These are phyloP conservation scores for Agrenia bidenticulata DNA, from an alignment of 2,888 invertebrate species.

Conservation along the genomic window DNA sequence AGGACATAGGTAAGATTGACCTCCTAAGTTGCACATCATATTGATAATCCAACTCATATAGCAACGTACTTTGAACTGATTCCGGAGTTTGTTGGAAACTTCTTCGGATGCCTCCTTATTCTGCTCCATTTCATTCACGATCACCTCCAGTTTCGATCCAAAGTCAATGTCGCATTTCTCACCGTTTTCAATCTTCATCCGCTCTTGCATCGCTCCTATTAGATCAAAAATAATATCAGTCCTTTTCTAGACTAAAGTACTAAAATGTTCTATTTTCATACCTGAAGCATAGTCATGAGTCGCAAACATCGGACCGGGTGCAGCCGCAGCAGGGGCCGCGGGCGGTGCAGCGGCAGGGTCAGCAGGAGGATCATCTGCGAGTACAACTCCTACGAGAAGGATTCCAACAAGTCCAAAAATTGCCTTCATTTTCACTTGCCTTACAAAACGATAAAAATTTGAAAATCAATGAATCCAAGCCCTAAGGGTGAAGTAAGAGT, in stretches of 20 bases:
- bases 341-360: too few relatives aligned
- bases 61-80: slow-evolving; percentile 3
- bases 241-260: background rate
- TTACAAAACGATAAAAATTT: too few relatives aligned
- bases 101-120: slow-evolving; percentile 1
- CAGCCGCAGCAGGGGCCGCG: too few relatives aligned
- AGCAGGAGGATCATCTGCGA: too few relatives aligned
- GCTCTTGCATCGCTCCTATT: background rate
- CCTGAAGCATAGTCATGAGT: slow-evolving; percentile 10
- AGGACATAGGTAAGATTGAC: too few relatives aligned
- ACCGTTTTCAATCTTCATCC: background rate
- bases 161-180: slow-evolving; percentile 3
- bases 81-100: background rate
- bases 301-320: slow-evolving; percentile 5
- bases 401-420: too few relatives aligned
- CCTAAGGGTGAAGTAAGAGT: too few relatives aligned
- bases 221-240: background rate
- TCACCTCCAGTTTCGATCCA: slow-evolving; percentile 1
- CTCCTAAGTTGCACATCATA: too few relatives aligned
- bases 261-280: background rate
- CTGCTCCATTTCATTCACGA: slow-evolving; percentile 8
- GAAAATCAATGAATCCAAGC: too few relatives aligned
- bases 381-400: too few relatives aligned
- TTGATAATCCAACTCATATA: too few relatives aligned
- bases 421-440: too few relatives aligned